These are phyloP conservation scores for Pagetopsis macropterus DNA, from an alignment of 2,797 vertebrate species.

Conservation along the genomic window DNA sequence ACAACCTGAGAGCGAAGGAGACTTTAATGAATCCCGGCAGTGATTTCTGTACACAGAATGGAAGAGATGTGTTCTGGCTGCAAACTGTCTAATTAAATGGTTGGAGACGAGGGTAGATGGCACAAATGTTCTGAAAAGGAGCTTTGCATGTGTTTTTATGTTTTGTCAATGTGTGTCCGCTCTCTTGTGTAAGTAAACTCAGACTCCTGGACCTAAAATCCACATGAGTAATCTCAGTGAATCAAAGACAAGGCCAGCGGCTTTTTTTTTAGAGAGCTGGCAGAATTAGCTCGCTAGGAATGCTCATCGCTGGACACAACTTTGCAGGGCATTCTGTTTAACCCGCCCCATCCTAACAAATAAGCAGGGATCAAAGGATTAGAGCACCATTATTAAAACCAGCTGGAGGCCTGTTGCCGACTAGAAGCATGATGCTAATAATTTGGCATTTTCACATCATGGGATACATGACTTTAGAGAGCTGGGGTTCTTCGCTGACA, in stretches of 20 bases:
- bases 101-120: slow-evolving; percentile 36
- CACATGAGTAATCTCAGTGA: slow-evolving; percentile 54
- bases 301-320: slow-evolving; percentile 42
- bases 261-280: slow-evolving; percentile 50
- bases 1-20: slow-evolving; percentile 25
- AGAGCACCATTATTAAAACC: slow-evolving; percentile 61
- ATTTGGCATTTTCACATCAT: slow-evolving; percentile 36
- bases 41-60: slow-evolving; percentile 25
- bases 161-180: slow-evolving; percentile 15
- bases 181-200: slow-evolving; percentile 53
- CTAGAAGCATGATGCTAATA: slow-evolving; percentile 40
- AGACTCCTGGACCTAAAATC: slow-evolving; percentile 40
- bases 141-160: slow-evolving; percentile 13
- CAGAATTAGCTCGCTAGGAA: slow-evolving; percentile 54
- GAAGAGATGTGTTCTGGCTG: slow-evolving; percentile 34
- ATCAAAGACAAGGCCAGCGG: slow-evolving; percentile 58
- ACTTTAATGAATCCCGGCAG: slow-evolving; percentile 45
- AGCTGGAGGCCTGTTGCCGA: slow-evolving; percentile 53
- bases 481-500: background rate
- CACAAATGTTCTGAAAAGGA: slow-evolving; percentile 26
- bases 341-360: slow-evolving; percentile 62
- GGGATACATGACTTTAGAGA: background rate
- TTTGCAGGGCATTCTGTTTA: slow-evolving; percentile 58
- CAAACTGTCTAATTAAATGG: slow-evolving; percentile 42
- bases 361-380: slow-evolving; percentile 67